These are phyloP conservation scores for Hirtodrosophila confusa DNA, from an alignment of 2,888 invertebrate genomes.

Conservation along the genomic window DNA sequence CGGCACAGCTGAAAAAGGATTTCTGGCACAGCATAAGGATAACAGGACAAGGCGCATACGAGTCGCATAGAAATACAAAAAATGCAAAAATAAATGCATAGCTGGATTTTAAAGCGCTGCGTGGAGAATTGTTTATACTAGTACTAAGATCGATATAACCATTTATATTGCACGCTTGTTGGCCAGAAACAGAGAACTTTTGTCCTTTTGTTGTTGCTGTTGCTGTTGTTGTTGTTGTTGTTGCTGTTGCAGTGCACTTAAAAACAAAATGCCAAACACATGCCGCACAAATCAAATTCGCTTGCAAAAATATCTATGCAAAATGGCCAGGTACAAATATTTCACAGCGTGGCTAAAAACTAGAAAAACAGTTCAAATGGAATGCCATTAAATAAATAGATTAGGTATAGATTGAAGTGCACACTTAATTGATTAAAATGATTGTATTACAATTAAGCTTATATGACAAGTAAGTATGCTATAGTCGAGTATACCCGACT, in stretches of 20 bases:
- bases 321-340: constrained; percentile 25
- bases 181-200: constrained; percentile 44
- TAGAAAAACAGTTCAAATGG: constrained; percentile 11
- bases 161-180: constrained; percentile 61
- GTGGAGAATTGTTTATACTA: constrained; percentile 53
- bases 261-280: constrained; percentile 62
- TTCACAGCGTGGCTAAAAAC: constrained; percentile 18
- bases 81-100: constrained; percentile 30
- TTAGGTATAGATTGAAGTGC: constrained; percentile 11
- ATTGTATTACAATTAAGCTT: constrained; percentile 17
- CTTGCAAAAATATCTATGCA: constrained; percentile 38
- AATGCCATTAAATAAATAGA: constrained; percentile 23
- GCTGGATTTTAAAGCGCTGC: constrained; percentile 42
- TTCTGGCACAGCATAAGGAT: constrained; percentile 38
- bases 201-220: constrained; percentile 1
- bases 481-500: no score
- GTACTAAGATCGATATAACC: constrained; percentile 53
- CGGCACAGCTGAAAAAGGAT: constrained; percentile 33
- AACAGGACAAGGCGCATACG: constrained; percentile 14
- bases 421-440: constrained; percentile 22
- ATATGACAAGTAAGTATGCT: no score
- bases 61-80: background rate
- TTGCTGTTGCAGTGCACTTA: constrained; percentile 26
- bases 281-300: constrained; percentile 47
- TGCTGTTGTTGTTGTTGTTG: constrained; percentile 6